phyloP scores from a whole-genome alignment of 2,888 invertebrate species.

The Phaonia tiefii region DNA sequence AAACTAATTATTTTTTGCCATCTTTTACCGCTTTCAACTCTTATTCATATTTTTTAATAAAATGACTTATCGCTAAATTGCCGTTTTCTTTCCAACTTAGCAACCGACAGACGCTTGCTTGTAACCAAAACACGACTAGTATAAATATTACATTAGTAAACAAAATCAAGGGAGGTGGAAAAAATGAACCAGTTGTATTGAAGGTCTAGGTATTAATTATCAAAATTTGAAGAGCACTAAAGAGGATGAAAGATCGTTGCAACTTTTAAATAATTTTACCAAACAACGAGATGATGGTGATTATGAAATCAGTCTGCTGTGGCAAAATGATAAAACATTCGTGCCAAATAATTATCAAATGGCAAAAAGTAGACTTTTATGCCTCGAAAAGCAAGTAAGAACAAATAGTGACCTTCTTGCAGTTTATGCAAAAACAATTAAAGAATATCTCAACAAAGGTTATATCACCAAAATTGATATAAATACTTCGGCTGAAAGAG shows the following conservation, averaged over 20 bases:
- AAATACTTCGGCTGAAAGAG: not conserved
- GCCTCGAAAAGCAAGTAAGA: constrained; percentile 27
- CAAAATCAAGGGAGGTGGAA: constrained; percentile 35
- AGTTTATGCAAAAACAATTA: constrained; percentile 34
- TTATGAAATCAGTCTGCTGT: constrained; percentile 34
- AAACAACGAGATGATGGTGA: constrained; percentile 19
- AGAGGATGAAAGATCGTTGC: constrained; percentile 40
- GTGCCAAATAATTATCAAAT: constrained; percentile 41
- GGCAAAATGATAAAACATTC: constrained; percentile 32
- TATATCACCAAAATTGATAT: constrained; percentile 31
- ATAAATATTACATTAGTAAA: constrained; percentile 32
- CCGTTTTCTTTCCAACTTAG: no score
- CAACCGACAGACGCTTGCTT: no score
- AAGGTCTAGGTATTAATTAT: constrained; percentile 37
- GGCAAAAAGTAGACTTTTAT: constrained; percentile 39
- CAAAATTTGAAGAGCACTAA: constrained; percentile 29
- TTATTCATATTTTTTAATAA: no score
- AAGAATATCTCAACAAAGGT: constrained; percentile 28
- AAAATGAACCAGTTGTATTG: constrained; percentile 37
- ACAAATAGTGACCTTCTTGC: constrained; percentile 6
- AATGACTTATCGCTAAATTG: no score
- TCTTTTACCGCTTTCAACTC: no score
- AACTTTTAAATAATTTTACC: constrained; percentile 37
- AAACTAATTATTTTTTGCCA: no score
- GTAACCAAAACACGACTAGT: no score